These are phyloP conservation scores for Onychomys torridus DNA, from an alignment of 2,797 vertebrate species.

Conservation along the genomic window DNA sequence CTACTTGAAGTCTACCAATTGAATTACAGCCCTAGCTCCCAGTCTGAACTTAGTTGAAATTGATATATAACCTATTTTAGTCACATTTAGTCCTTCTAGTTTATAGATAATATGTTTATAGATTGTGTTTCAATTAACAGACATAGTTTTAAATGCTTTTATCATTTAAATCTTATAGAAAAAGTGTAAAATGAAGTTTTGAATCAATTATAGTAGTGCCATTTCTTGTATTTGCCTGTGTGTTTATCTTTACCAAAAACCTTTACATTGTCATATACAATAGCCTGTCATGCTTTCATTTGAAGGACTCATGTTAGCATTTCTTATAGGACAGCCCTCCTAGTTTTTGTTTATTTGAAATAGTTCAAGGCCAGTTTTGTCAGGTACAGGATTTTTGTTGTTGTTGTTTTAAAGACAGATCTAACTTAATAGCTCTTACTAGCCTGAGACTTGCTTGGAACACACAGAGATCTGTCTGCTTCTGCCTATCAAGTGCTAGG, in stretches of 20 bases:
- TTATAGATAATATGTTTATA: neutral
- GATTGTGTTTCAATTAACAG: neutral
- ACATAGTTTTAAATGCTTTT: neutral
- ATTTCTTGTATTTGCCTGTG: neutral
- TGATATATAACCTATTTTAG: neutral
- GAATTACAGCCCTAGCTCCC: neutral
- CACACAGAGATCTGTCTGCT: neutral
- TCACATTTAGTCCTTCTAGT: neutral
- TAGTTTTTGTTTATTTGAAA: slow-evolving; percentile 2
- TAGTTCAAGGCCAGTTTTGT: slow-evolving; percentile 41
- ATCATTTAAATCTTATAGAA: slow-evolving; percentile 25
- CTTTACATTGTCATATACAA: neutral
- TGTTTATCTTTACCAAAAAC: slow-evolving; percentile 8
- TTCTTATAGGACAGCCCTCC: neutral
- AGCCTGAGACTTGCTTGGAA: neutral
- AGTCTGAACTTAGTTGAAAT: slow-evolving; percentile 36
- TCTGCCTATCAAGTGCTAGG: neutral
- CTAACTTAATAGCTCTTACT: neutral
- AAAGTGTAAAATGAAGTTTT: neutral
- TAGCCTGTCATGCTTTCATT: neutral
- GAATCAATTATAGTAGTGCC: neutral
- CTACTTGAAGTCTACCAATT: neutral
- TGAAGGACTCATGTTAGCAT: slow-evolving; percentile 4
- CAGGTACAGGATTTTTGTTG: neutral
- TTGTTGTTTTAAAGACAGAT: neutral